Base-by-base conservation (phyloP, 2,888 invertebrate species). In the Ectobius pallidus region DNA sequence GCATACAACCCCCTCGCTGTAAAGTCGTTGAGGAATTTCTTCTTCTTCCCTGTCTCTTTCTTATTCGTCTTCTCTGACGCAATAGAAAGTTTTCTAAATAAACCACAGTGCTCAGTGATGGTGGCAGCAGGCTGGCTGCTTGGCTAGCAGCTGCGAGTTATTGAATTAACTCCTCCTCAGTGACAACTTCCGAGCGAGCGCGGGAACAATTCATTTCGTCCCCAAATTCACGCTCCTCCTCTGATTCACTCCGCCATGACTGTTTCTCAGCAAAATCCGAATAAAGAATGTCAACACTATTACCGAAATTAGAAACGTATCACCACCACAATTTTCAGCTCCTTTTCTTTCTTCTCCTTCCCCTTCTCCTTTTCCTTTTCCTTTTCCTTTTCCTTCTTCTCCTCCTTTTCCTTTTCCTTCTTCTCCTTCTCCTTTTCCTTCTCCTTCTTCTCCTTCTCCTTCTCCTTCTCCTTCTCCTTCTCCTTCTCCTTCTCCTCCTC, bases 71-170 rank as follows among this genome's bases (percentile, higher is more conserved):
- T 46, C 55, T 42, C 69, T 72, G 72, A 72, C 72, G 72, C 69
- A 69, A 69, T 72, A 69, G 72, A 69, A 72, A 69, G 72, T 67
- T 72, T 72, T 61, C 69, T 72, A 72, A 72, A 72, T 72, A 72
- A 72, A 72, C 72, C 69, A 69, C 72, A 69, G 55, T 22, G 25
- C 39, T 20, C 55, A 39, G 63, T 11, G 39, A 42, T 11, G 42
- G 18, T 34, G 34, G 20, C 16, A 22, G 39, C 11, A n/a, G 42
- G 63, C 42, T 18, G 42, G 30, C n/a, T n/a, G n/a, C n/a, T n/a
- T n/a, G n/a, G n/a, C n/a, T 20, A 22, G 68, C 72, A 72, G 72
- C 72, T 72, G 72, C 46, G 69, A 46, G 68, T 72, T 72, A 72
- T 72, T 72, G 72, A 72, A 72, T 72, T 72, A 72, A 72, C 68